Evolutionary conservation across 2,797 vertebrate species (phyloP).

Genomic region (Ispidina picta): DNA sequence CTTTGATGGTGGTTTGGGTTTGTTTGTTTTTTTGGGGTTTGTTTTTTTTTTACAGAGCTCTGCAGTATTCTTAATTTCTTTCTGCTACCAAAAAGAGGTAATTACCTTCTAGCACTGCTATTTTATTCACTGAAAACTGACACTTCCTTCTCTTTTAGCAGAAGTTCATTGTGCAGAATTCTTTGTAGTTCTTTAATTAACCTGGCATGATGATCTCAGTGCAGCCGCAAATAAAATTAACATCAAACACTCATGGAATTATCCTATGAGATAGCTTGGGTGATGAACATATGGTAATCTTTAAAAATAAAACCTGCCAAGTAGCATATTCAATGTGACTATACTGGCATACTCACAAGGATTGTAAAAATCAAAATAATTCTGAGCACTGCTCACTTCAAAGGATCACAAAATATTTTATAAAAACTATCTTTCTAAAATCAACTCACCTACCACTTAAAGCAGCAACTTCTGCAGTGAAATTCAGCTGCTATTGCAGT

Average conservation of each 20-base stretch:
- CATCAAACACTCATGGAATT: constrained; percentile 48
- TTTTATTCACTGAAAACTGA: constrained; percentile 33
- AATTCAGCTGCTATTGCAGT: constrained; percentile 48
- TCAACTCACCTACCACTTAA: constrained; percentile 38
- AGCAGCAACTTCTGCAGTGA: constrained; percentile 22
- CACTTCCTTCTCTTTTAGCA: constrained; percentile 49
- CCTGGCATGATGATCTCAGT: constrained; percentile 44
- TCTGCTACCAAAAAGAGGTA: constrained; percentile 12
- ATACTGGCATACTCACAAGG: constrained; percentile 18
- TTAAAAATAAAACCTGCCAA: constrained; percentile 66
- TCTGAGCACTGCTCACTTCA: constrained; percentile 54
- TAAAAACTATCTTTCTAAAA: constrained; percentile 53
- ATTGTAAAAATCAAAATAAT: constrained; percentile 54
- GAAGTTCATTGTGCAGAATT: constrained; percentile 29
- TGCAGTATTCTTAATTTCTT: constrained; percentile 11
- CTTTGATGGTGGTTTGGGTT: neutral
- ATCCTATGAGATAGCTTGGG: constrained; percentile 34
- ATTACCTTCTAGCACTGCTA: neutral
- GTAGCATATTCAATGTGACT: constrained; percentile 39
- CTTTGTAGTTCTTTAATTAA: constrained; percentile 67
- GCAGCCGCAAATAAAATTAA: constrained; percentile 53
- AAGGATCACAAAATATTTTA: constrained; percentile 62
- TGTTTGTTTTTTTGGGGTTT: neutral
- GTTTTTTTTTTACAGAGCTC: neutral
- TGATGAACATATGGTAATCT: constrained; percentile 59